Conservation (phyloP, 2,797 vertebrate species). For the Macropodus opercularis region DNA sequence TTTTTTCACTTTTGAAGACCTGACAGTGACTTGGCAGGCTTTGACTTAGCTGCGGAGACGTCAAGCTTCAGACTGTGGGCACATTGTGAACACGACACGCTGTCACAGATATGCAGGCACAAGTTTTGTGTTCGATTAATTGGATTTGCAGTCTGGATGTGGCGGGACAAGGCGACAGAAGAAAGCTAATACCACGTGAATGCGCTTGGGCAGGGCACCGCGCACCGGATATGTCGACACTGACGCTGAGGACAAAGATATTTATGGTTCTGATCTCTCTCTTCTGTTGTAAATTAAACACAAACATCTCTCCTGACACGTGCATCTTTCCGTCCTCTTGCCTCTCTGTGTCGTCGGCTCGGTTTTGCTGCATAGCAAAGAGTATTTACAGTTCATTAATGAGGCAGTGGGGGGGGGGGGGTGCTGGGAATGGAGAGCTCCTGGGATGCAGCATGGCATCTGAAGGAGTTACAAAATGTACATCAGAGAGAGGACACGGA, state of each 20-base stretch:
- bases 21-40: slow-evolving; percentile 41
- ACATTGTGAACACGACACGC: slow-evolving; percentile 58
- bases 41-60: slow-evolving; percentile 30
- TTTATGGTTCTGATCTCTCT: slow-evolving; percentile 28
- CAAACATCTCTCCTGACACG: slow-evolving; percentile 36
- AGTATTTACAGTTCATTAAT: slow-evolving; percentile 76
- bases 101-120: slow-evolving; percentile 48
- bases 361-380: slow-evolving; percentile 52
- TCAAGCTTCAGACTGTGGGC: slow-evolving; percentile 37
- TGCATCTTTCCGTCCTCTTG: slow-evolving; percentile 50
- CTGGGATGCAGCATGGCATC: slow-evolving; percentile 47
- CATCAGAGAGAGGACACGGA: slow-evolving; percentile 53
- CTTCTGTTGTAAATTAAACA: slow-evolving; percentile 36
- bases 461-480: slow-evolving; percentile 67
- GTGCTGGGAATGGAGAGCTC: slow-evolving; percentile 44
- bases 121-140: slow-evolving; percentile 60
- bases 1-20: no score
- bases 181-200: slow-evolving; percentile 48
- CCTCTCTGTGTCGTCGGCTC: slow-evolving; percentile 29
- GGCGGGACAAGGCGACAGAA: slow-evolving; percentile 42
- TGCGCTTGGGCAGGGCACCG: slow-evolving; percentile 12
- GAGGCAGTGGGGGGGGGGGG: slow-evolving; percentile 60
- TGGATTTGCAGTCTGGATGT: slow-evolving; percentile 57
- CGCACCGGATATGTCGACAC: slow-evolving; percentile 9
- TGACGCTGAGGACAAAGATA: slow-evolving; percentile 20